phyloP scores from a whole-genome alignment of 2,113 vertebrate species.

The Pitta sordida region DNA sequence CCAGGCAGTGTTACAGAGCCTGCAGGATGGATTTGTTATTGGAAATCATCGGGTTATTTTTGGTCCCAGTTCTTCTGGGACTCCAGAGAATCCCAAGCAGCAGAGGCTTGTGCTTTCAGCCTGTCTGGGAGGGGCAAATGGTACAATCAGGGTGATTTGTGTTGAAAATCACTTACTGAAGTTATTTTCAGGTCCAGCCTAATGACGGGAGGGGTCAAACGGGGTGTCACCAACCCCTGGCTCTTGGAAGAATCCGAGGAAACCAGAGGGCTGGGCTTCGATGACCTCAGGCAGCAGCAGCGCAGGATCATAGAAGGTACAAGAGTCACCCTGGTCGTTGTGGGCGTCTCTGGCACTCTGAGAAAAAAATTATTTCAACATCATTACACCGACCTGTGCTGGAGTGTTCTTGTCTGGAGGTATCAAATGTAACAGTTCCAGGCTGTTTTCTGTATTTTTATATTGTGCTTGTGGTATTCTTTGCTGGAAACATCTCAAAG shows the following conservation, averaged over 20 bases:
- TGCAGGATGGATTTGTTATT: rapidly evolving
- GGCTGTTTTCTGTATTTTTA: neutral
- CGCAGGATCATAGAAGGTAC: constrained; percentile 89
- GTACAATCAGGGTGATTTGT: neutral
- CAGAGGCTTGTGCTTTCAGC: neutral
- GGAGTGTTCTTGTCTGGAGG: neutral
- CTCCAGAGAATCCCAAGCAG: neutral
- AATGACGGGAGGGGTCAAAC: constrained; percentile 75
- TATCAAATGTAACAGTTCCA: neutral
- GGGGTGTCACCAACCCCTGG: constrained; percentile 81
- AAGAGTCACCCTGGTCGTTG: neutral
- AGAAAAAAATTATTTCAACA: neutral
- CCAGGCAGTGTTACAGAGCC: neutral
- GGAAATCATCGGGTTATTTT: rapidly evolving
- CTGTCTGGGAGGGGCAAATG: neutral
- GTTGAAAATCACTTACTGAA: neutral
- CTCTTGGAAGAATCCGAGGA: constrained; percentile 90
- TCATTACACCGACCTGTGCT: neutral
- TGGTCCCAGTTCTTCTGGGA: neutral
- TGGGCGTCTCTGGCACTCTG: neutral
- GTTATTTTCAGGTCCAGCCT: constrained; percentile 79
- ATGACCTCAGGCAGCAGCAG: constrained; percentile 90
- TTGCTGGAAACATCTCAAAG: neutral
- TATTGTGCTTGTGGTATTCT: neutral
- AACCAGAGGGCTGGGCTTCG: constrained; percentile 83